Percentiles rank a stretch among this genome's conserved stretches.
Conservation (phyloP, 2,113 vertebrate species). For the Lepus americanus region DNA sequence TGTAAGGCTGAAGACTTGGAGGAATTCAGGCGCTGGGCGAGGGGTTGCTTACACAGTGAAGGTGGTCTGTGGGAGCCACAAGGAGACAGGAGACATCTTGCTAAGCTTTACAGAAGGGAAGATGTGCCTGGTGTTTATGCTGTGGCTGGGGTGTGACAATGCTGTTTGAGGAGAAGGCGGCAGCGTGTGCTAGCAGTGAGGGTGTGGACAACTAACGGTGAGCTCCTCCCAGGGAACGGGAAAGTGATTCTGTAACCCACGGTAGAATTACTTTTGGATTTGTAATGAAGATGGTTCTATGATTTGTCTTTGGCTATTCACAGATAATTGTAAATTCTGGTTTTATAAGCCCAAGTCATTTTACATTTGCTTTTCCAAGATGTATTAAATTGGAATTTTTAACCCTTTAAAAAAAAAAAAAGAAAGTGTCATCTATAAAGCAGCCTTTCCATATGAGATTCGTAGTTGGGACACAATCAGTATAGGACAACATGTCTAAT, state of each 20-base stretch:
- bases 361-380: slow-evolving; percentile 82
- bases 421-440: too few relatives aligned
- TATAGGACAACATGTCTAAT: neutral
- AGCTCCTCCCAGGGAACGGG: slow-evolving; percentile 64
- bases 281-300: slow-evolving; percentile 80
- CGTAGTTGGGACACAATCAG: neutral
- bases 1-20: slow-evolving; percentile 20
- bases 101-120: slow-evolving; percentile 28
- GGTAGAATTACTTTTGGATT: slow-evolving; percentile 66
- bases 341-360: slow-evolving; percentile 81
- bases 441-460: neutral
- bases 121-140: slow-evolving; percentile 33
- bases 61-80: slow-evolving; percentile 19
- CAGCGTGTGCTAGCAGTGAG: neutral
- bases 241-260: slow-evolving; percentile 68
- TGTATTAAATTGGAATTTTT: slow-evolving; percentile 80
- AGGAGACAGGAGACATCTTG: neutral
- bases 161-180: slow-evolving; percentile 4
- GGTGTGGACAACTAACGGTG: slow-evolving; percentile 57
- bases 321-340: slow-evolving; percentile 79
- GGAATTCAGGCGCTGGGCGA: neutral
- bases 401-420: too few relatives aligned
- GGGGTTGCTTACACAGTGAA: slow-evolving; percentile 37
- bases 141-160: neutral
- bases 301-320: slow-evolving; percentile 75